Percentiles rank a stretch among this genome's conserved stretches.
Evolutionary conservation across 2,888 invertebrate species (phyloP).

Genomic region (Emesis castigata): DNA sequence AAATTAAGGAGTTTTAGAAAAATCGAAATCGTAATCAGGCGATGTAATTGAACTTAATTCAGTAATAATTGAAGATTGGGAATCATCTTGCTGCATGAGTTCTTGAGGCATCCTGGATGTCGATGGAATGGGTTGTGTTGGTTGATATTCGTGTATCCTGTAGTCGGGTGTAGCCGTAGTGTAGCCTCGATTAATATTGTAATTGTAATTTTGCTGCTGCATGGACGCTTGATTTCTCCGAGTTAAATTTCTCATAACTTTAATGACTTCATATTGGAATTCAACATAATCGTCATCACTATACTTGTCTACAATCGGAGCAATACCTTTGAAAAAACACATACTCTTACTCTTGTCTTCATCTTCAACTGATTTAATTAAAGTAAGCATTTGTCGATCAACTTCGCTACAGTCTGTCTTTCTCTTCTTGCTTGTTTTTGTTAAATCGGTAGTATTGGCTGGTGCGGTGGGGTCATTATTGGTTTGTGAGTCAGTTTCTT

Average conservation of each 20-base stretch:
- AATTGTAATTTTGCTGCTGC: slow-evolving; percentile 44
- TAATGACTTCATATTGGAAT: slow-evolving; percentile 66
- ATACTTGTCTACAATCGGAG: slow-evolving; percentile 65
- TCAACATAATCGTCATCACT: slow-evolving; percentile 67
- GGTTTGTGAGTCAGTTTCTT: slow-evolving; percentile 65
- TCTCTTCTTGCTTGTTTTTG: slow-evolving; percentile 66
- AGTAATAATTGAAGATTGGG: slow-evolving; percentile 60
- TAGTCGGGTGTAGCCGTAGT: slow-evolving; percentile 57
- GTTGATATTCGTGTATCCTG: slow-evolving; percentile 20
- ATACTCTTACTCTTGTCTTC: slow-evolving; percentile 59
- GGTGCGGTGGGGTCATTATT: slow-evolving; percentile 64
- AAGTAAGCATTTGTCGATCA: slow-evolving; percentile 52
- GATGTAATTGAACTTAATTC: slow-evolving; percentile 59
- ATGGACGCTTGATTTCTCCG: slow-evolving; percentile 46
- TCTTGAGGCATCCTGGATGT: background rate
- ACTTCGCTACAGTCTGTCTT: slow-evolving; percentile 59
- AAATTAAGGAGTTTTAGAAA: slow-evolving; percentile 58
- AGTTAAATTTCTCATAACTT: slow-evolving; percentile 64
- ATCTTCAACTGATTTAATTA: slow-evolving; percentile 54
- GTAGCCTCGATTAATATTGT: slow-evolving; percentile 58
- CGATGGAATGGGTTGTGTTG: slow-evolving; percentile 50
- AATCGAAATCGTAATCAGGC: slow-evolving; percentile 59
- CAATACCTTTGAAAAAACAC: slow-evolving; percentile 55
- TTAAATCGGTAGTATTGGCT: slow-evolving; percentile 58
- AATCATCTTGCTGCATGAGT: slow-evolving; percentile 61